Base-by-base conservation (phyloP, 2,113 vertebrate species). In the rabbit (Oryctolagus cuniculus) region DNA sequence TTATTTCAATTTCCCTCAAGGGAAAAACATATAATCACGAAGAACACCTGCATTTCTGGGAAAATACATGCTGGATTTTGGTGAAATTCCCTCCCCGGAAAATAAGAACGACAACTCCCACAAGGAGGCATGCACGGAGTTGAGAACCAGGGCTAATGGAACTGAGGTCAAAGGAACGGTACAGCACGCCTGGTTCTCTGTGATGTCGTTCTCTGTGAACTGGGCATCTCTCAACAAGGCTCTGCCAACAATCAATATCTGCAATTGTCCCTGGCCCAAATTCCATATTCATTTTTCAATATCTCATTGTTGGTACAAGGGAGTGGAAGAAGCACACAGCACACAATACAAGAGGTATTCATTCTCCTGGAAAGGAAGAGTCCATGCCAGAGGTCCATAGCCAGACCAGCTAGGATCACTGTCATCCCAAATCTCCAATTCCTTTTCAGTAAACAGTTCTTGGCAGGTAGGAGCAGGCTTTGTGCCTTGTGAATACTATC, bases 231-330 rank as follows among this genome's bases (percentile, higher is more conserved):
- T 87, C 70, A 91, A 49, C 75, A 90, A 82, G 70, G 67, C 73
- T 93, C 85, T 91, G 77, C 51, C 95, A 97, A 98, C 94, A 97
- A 96, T 86, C 96, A 97, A 95, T 96, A 98, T 98, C 90, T 98
- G 97, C 96, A 97, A 93, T 96, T 95, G 91, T 79, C 92, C 97
- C 97, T 94, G 85, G 90, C 95, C 97, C 77, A 24, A 93, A 94
- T 3, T 55, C 95, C 96, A 94, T 92, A 95, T 97, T 97, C 96
- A 96, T 82, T 95, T 95, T 74, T 87, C 92, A 89, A 31, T 83
- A 94, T 96, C 77, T 96, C 94, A 95, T 90, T 95, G 94, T 93
- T 87, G 96, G 96, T 89, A 94, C 93, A 91, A 93, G 95, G 96
- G 91, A 72, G 80, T 51, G 74, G 83, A 91, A 55, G 95, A 78